These are phyloP conservation scores for Amblyraja radiata DNA, from an alignment of 2,797 vertebrate genomes.

Conservation along the genomic window DNA sequence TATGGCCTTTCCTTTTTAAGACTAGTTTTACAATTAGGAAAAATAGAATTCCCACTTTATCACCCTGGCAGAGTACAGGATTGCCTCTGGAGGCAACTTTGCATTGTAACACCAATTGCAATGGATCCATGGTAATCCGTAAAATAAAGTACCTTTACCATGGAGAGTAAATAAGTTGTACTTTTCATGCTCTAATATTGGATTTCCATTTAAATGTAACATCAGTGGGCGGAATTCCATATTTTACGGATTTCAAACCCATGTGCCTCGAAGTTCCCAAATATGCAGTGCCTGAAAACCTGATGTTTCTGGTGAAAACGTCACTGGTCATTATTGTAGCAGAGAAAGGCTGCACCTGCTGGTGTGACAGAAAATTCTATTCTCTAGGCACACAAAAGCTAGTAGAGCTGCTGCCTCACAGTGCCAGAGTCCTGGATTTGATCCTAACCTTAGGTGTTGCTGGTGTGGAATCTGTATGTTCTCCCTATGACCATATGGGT, in stretches of 20 bases:
- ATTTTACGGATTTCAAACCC: no score
- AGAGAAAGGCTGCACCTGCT: no score
- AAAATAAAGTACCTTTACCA: background rate
- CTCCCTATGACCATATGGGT: no score
- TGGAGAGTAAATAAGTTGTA: background rate
- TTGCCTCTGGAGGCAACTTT: background rate
- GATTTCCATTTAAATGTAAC: background rate
- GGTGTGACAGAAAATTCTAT: no score
- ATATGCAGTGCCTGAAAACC: background rate
- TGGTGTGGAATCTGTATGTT: no score
- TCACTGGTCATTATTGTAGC: no score
- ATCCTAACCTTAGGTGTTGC: no score
- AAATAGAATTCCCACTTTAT: background rate
- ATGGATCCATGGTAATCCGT: background rate
- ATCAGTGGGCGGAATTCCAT: background rate
- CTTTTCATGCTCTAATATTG: no score
- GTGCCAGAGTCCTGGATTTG: no score
- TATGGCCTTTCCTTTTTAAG: no score
- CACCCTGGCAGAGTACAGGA: background rate
- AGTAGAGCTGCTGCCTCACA: no score
- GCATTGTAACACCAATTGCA: background rate
- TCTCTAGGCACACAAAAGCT: background rate
- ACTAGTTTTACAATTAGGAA: background rate
- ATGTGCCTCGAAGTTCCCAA: no score
- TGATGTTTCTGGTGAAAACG: background rate